Base-by-base conservation (phyloP, 2,888 invertebrate genomes). In the Eupithecia insigniata region DNA sequence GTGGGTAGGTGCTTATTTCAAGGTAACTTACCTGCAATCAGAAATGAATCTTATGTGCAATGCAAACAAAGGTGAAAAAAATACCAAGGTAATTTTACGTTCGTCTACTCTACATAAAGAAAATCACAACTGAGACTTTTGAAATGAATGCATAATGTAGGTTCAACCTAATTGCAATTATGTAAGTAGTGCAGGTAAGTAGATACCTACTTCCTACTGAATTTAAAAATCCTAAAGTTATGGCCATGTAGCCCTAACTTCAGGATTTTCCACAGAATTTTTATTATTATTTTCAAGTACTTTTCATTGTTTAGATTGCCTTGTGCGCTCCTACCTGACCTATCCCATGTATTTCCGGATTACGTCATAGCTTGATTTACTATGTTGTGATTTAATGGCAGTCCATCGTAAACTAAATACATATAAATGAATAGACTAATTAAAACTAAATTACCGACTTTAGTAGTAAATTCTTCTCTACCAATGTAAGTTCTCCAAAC, bases 11-110 rank as follows among this genome's bases (percentile, higher is more conserved):
- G 64, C 81, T 79, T 73, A 77, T 79, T 79, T 79, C 88, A 89
- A 88, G 85, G 85, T 81, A 83, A 89, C 92, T 92, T 92, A 92
- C 92, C 92, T 92, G 92, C 76, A 92, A 92, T 81, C 78, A 83
- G 78, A 84, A 85, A 69, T 70, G 26, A 43, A 58, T 34, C 22
- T 72, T 81, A 67, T 66, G 69, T 75, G 76, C 75, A 78, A 55
- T 14, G 30, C 28, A 66, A n/a, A n/a, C n/a, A n/a, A 66, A 60
- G 18, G 18, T 43, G 1, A 58, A 55, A 58, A 58, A 10, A 51
- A 58, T 10, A 58, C 60, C 28, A 18, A 18, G 26, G 28, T 60
- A 4, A 22, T 51, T 55, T 55, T 51, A 51, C 12, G 22, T 12
- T 51, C 1, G 22, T 12, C 51, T 46, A 22, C 22, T 22, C 12